Conservation (phyloP, 2,888 invertebrate species). For the Tineola bisselliella region DNA sequence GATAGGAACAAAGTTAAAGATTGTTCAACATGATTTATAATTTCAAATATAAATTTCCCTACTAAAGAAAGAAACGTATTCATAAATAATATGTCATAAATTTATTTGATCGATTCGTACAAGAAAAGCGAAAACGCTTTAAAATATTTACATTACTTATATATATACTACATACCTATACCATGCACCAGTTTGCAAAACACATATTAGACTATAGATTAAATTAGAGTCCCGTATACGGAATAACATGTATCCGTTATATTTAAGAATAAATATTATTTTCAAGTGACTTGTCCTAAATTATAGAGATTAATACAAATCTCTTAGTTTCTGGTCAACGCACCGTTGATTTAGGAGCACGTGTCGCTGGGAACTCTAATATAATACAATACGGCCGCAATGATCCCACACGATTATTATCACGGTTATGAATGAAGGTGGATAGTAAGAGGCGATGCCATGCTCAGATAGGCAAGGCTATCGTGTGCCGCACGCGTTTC, state of each 20-base stretch:
- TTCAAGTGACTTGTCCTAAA: neutral
- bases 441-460: constrained; percentile 6
- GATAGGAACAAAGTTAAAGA: neutral
- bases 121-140: no score
- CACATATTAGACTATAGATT: no score
- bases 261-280: neutral
- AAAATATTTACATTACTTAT: no score
- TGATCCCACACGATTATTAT: constrained; percentile 13
- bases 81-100: no score
- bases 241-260: no score
- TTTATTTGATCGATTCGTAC: no score
- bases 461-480: neutral
- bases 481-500: neutral
- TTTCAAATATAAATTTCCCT: no score
- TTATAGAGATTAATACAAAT: neutral
- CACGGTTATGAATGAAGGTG: constrained; percentile 14
- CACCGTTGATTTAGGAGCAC: constrained; percentile 1
- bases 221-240: no score
- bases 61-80: no score
- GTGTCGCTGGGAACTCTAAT: constrained; percentile 4
- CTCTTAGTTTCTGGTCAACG: constrained; percentile 7
- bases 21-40: neutral
- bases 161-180: no score
- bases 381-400: neutral
- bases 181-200: no score